These are phyloP conservation scores for Petrocephalus microphthalmus DNA, from an alignment of 2,113 vertebrate species.

Conservation along the genomic window DNA sequence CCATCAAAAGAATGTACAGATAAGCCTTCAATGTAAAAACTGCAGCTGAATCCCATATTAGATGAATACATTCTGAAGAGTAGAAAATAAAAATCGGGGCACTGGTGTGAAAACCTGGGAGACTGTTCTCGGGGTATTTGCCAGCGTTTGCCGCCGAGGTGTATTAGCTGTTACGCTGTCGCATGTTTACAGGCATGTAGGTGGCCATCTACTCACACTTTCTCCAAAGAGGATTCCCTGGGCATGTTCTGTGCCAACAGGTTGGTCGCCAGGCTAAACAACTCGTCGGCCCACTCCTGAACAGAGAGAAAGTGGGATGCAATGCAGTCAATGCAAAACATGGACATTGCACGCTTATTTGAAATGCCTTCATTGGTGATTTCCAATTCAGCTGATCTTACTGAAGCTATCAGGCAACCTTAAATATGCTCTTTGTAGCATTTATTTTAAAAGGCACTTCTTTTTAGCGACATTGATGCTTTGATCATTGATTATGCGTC, in stretches of 20 bases:
- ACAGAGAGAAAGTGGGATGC: conserved; percentile 36
- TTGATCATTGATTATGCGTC: not conserved
- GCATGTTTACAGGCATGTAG: no score
- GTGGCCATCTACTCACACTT: conserved; percentile 77
- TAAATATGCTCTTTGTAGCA: not conserved
- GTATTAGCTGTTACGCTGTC: not conserved
- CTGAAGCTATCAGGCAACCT: not conserved
- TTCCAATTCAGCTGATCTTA: not conserved
- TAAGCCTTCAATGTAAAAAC: not conserved
- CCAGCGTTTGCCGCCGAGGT: not conserved
- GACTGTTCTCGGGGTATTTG: not conserved
- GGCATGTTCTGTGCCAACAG: conserved; percentile 92
- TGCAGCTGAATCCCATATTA: not conserved
- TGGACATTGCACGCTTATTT: not conserved
- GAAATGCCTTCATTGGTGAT: not conserved
- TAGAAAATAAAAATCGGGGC: not conserved
- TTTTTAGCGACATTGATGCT: not conserved
- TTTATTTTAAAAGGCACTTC: not conserved
- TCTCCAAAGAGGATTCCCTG: conserved; percentile 87
- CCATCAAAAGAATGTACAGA: not conserved
- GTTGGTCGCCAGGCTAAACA: conserved; percentile 93
- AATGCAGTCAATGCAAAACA: not conserved
- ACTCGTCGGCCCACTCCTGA: conserved; percentile 90
- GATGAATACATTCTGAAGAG: not conserved
- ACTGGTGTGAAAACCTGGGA: not conserved